Conservation (phyloP, 2,888 invertebrate species). For the Furcula furcula region DNA sequence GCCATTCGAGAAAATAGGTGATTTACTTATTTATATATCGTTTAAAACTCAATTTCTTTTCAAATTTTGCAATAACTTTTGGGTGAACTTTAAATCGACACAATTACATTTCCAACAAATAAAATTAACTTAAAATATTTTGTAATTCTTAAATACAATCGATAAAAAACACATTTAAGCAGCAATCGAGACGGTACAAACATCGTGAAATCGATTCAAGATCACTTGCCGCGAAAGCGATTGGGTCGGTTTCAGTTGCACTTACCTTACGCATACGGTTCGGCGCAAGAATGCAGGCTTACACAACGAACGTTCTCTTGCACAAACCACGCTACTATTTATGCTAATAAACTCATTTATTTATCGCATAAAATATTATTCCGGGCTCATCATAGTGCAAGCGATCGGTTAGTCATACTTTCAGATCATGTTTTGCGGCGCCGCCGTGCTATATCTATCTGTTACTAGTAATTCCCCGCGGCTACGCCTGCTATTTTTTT, state of each 20-base stretch:
- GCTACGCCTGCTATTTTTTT: too few relatives aligned
- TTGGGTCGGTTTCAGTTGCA: slow-evolving; percentile 43
- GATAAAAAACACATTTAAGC: slow-evolving; percentile 14
- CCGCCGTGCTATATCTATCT: too few relatives aligned
- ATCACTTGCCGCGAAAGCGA: slow-evolving; percentile 36
- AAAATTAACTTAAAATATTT: background rate
- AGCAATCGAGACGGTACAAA: slow-evolving; percentile 22
- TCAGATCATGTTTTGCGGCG: too few relatives aligned
- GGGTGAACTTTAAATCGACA: too few relatives aligned
- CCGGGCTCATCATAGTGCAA: slow-evolving; percentile 18
- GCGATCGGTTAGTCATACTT: background rate
- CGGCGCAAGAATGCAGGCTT: slow-evolving; percentile 55
- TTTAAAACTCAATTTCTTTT: too few relatives aligned
- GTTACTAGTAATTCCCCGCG: too few relatives aligned
- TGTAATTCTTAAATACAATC: slow-evolving; percentile 8
- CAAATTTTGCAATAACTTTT: background rate
- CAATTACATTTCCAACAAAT: too few relatives aligned
- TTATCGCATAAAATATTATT: slow-evolving; percentile 28
- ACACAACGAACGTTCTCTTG: slow-evolving; percentile 52
- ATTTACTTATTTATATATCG: too few relatives aligned
- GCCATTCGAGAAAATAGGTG: too few relatives aligned
- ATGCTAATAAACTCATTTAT: slow-evolving; percentile 32
- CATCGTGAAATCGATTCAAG: slow-evolving; percentile 33
- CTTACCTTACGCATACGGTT: slow-evolving; percentile 60
- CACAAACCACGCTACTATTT: slow-evolving; percentile 33